phyloP scores from a whole-genome alignment of 2,113 vertebrate genomes.

The Elgaria multicarinata region DNA sequence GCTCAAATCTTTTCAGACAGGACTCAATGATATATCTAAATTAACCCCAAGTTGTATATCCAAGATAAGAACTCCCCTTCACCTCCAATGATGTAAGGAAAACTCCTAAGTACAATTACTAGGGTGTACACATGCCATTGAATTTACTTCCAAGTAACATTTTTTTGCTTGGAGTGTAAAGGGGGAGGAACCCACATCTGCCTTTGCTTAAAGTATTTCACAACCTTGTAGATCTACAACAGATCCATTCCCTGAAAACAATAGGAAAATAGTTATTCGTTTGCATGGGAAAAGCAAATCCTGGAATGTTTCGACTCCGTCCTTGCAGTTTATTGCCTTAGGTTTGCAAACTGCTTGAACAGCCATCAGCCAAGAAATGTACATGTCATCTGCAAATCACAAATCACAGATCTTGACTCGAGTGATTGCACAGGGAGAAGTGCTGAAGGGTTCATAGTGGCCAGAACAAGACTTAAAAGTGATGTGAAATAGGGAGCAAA shows the following conservation, averaged over 20 bases:
- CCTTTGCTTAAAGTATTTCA: conserved; percentile 54
- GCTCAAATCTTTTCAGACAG: background rate
- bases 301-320: conserved; percentile 71
- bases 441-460: conserved; percentile 89
- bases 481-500: conserved; percentile 92
- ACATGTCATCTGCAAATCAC: conserved; percentile 96
- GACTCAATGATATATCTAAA: background rate
- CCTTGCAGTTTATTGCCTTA: conserved; percentile 79
- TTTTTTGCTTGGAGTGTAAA: conserved; percentile 1
- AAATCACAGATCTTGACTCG: conserved; percentile 90
- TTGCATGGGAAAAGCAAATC: conserved; percentile 79
- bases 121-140: background rate
- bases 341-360: conserved; percentile 86
- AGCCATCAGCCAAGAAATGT: conserved; percentile 88
- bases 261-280: conserved; percentile 72
- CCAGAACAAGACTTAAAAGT: conserved; percentile 92
- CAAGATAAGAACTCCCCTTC: conserved; percentile 5
- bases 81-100: background rate
- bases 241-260: conserved; percentile 68
- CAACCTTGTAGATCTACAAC: conserved; percentile 41
- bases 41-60: too few relatives aligned
- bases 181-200: conserved; percentile 39
- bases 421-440: conserved; percentile 92
- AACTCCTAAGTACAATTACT: background rate
- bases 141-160: background rate